Evolutionary conservation across 2,113 vertebrate species (phyloP), one percentile per base, ranked within the genome.

Genomic region (Brienomyrus longianalis): DNA sequence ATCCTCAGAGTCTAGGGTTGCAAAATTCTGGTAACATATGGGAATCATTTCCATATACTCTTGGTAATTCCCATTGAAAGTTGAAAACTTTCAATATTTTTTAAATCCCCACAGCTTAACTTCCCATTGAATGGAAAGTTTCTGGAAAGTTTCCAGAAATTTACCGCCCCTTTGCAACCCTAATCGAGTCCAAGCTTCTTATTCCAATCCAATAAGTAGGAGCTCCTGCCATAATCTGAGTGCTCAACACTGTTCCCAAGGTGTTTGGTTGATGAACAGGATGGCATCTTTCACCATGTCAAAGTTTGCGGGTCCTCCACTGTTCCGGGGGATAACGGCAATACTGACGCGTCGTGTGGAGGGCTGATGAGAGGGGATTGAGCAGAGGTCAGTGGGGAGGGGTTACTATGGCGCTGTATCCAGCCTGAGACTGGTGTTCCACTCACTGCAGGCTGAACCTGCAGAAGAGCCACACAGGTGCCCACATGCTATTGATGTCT

Each of bases 311-410:
- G 93, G 92, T 86, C 92, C 95, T 91, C 95, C 96, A 85, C 90
- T 91, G 35, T 95, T 96, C 92, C 97, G 96, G 23, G 97, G 96
- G 70, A 98, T 94, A 0, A 96, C 70, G 8, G 97, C 95, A 92
- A 98, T 97, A 93, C 97, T 99, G 89, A 98, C 96, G 91, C 98
- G 96, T 86, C 98, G 95, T 56, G 95, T 89, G 35, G 96, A 91
- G 0, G 95, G 93, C 97, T 98, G 66, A 45, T 51, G 5, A 35
- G 88, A 80, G 50, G 3, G 56, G 13, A 56, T 0, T 52, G n/a
- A 27, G 45, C 11, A 87, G 5, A 84, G 43, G 83, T 84, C 83
- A 84, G 77, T 19, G 47, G 35, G 3, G 47, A 31, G 80, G 35
- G 74, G 83, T 50, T 50, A 85, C 83, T 48, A 85, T 5, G 27